Conservation (phyloP, 2,797 vertebrate species). For the Botia almorhae region DNA sequence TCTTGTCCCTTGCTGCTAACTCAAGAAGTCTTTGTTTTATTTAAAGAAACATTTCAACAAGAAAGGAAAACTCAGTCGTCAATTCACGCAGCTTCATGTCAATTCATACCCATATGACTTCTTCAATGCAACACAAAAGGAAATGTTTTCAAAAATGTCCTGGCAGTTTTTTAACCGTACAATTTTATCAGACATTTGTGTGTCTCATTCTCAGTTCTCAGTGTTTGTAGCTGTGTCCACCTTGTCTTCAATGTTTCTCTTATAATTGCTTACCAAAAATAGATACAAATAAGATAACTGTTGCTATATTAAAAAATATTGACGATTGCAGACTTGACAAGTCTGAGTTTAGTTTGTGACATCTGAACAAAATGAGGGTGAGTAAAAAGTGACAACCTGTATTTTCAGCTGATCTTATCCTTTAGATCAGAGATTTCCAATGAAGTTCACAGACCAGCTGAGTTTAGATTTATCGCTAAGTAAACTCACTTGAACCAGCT, state of each 20-base stretch:
- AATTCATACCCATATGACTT: not conserved
- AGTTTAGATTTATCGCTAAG: no score
- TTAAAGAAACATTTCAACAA: not conserved
- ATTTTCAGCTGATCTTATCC: no score
- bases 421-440: no score
- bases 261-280: not conserved
- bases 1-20: slow-evolving; percentile 27
- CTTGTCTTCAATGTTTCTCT: not conserved
- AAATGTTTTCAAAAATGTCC: not conserved
- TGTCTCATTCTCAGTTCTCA: not conserved
- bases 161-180: not conserved
- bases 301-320: no score
- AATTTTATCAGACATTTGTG: not conserved
- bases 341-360: not conserved
- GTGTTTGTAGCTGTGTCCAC: not conserved
- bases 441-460: no score
- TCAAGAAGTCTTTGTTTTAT: slow-evolving; percentile 24
- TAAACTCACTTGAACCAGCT: no score
- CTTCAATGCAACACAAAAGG: not conserved
- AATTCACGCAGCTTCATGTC: not conserved
- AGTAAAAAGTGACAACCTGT: not conserved
- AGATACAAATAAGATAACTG: not conserved
- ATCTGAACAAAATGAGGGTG: not conserved
- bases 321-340: no score
- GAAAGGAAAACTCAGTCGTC: not conserved